Base-by-base conservation (phyloP, 2,113 vertebrate genomes). In the Podocnemis expansa region DNA sequence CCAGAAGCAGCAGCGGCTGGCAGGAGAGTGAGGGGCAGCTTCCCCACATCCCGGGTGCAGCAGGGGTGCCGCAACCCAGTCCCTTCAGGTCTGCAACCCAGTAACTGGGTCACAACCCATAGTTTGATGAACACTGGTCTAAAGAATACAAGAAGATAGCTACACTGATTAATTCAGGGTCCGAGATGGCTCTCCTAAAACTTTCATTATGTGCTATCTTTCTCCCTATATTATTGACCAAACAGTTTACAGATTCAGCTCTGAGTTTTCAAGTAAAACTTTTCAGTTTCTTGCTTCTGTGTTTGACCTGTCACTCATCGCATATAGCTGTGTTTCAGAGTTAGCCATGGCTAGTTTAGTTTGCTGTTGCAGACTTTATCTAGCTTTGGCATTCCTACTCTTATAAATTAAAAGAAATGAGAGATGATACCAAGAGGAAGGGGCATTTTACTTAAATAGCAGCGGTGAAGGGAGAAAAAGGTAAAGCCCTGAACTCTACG, bases 211-310 rank as follows among this genome's bases (percentile, higher is more conserved):
- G 96, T 82, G 94, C 2, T 0, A 89, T 14, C 8, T 89, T 80
- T 93, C 89, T 89, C 91, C 49, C 34, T 96, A 96, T 97, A 97
- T 97, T 97, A 97, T 95, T 97, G 93, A 96, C 60, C 76, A 87
- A 80, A 38, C 17, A 58, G 73, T 91, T 89, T 92, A 93, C 82
- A 94, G 92, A 93, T 90, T 96, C 81, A 96, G 92, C 86, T 94
- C 88, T 91, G 89, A 93, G 79, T 95, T 94, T 94, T 94, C 82
- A 93, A 82, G 82, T 85, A 96, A 93, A n/a, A 1, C 0, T 90
- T 91, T 95, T 89, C 60, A 85, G 88, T 95, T 60, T 56, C 31
- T 91, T 52, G 89, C 60, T 58, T 90, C 84, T 93, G 88, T 91
- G n/a, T n/a, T 31, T 93, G 88, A 73, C 31, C 84, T 94, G 79